A percentile compares a stretch with the other conserved stretches of the same genome.
phyloP scores from a whole-genome alignment of 1,140 invertebrate genomes.

The Achatina immaculata region DNA sequence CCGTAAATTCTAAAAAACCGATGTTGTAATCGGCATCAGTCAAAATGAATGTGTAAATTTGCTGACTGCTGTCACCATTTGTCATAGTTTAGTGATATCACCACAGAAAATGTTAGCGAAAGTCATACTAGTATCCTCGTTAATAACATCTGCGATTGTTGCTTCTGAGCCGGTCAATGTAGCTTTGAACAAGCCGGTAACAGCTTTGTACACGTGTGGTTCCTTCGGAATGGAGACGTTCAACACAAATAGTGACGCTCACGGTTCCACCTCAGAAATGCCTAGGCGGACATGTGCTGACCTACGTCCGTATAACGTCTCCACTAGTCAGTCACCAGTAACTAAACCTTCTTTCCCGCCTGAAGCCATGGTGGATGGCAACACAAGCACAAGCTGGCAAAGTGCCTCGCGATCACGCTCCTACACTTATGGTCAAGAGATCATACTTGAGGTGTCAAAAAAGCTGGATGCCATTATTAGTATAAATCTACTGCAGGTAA shows the following conservation, averaged over 20 bases:
- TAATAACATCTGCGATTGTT: not conserved
- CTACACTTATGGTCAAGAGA: slow-evolving; percentile 9
- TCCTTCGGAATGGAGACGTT: slow-evolving; percentile 12
- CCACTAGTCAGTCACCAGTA: not conserved
- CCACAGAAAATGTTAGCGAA: no score
- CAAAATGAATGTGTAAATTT: no score
- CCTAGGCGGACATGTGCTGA: slow-evolving; percentile 11
- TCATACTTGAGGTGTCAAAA: not conserved
- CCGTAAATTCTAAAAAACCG: no score
- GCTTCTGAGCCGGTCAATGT: slow-evolving; percentile 27
- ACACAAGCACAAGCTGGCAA: slow-evolving; percentile 14
- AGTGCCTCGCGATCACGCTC: slow-evolving; percentile 11
- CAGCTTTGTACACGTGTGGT: slow-evolving; percentile 33
- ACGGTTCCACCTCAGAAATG: not conserved
- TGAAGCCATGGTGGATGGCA: slow-evolving; percentile 30
- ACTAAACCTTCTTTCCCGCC: slow-evolving; percentile 8
- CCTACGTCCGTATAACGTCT: not conserved
- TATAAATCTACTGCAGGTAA: slow-evolving; percentile 28
- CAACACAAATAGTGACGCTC: slow-evolving; percentile 19
- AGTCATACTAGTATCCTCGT: not conserved
- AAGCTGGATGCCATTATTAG: slow-evolving; percentile 24
- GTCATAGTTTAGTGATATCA: no score
- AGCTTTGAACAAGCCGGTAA: slow-evolving; percentile 26
- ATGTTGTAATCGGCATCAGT: no score
- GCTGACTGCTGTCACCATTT: no score